These are phyloP conservation scores for Drosophila kanekoi DNA, from an alignment of 2,888 invertebrate genomes.

Conservation along the genomic window DNA sequence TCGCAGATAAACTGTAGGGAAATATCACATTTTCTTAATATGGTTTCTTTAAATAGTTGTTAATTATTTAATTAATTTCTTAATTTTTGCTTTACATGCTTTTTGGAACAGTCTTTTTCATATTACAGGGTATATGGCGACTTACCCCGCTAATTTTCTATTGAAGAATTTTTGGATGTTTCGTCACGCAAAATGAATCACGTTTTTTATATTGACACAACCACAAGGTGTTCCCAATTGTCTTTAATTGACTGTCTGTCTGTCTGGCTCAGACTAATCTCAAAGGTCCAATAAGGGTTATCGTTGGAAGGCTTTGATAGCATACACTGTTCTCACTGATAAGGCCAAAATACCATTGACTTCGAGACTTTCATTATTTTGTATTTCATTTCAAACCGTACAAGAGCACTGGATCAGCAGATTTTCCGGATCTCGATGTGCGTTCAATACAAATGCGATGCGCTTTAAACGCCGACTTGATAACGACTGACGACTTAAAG, in stretches of 20 bases:
- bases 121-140: no score
- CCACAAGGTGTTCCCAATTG: conserved; percentile 29
- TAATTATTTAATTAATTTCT: no score
- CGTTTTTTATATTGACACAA: conserved; percentile 3
- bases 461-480: conserved; percentile 69
- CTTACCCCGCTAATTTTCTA: neutral
- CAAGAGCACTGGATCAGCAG: conserved; percentile 10
- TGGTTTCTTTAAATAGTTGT: no score
- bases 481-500: conserved; percentile 72
- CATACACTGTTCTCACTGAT: conserved; percentile 29
- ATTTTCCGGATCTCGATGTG: conserved; percentile 10
- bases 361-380: conserved; percentile 5
- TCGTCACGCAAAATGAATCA: conserved; percentile 22
- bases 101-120: no score
- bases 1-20: no score
- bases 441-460: conserved; percentile 38
- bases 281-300: conserved; percentile 45
- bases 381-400: conserved; percentile 28
- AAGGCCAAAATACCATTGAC: conserved; percentile 17
- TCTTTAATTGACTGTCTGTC: neutral
- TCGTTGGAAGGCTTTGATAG: conserved; percentile 25
- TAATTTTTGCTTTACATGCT: no score
- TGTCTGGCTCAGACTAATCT: conserved; percentile 2
- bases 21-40: no score
- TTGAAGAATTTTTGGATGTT: neutral